A percentile compares a stretch with the other conserved stretches of the same genome.
These are phyloP conservation scores for Coregonus suidteri DNA, from an alignment of 2,797 vertebrate genomes.

Conservation along the genomic window DNA sequence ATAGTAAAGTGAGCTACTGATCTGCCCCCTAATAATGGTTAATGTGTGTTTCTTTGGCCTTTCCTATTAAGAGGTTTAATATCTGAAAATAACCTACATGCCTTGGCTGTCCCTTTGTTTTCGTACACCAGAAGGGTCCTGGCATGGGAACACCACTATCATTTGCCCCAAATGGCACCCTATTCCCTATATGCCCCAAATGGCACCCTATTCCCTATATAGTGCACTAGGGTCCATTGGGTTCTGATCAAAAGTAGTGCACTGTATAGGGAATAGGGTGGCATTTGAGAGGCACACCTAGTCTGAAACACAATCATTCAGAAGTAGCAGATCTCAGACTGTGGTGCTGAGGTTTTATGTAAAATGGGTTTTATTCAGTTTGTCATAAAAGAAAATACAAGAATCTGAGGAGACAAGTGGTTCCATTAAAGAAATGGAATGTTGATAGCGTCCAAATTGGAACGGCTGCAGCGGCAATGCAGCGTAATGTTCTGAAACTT, in stretches of 20 bases:
- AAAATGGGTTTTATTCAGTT: slow-evolving; percentile 14
- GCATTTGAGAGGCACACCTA: neutral
- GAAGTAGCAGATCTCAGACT: neutral
- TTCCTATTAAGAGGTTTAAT: neutral
- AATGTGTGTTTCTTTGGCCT: neutral
- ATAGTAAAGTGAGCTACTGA: neutral
- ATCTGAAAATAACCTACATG: neutral
- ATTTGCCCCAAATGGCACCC: neutral
- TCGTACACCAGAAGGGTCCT: neutral
- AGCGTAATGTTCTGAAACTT: neutral
- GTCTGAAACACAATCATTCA: neutral
- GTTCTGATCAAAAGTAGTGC: no score
- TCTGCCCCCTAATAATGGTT: neutral
- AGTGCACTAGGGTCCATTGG: neutral
- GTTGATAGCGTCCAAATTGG: slow-evolving; percentile 32
- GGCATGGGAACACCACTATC: neutral
- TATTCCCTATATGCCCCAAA: neutral
- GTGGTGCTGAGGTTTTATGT: slow-evolving; percentile 1
- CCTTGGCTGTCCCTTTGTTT: neutral
- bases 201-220: neutral
- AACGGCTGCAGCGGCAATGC: neutral
- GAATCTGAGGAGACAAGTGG: slow-evolving; percentile 23
- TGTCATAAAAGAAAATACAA: slow-evolving; percentile 2
- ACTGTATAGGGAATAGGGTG: neutral
- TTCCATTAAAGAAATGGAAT: slow-evolving; percentile 34